Percentiles rank a stretch among this genome's conserved stretches.
Evolutionary conservation across 2,888 invertebrate genomes (phyloP).

Genomic region (Ormyrus pomaceus): DNA sequence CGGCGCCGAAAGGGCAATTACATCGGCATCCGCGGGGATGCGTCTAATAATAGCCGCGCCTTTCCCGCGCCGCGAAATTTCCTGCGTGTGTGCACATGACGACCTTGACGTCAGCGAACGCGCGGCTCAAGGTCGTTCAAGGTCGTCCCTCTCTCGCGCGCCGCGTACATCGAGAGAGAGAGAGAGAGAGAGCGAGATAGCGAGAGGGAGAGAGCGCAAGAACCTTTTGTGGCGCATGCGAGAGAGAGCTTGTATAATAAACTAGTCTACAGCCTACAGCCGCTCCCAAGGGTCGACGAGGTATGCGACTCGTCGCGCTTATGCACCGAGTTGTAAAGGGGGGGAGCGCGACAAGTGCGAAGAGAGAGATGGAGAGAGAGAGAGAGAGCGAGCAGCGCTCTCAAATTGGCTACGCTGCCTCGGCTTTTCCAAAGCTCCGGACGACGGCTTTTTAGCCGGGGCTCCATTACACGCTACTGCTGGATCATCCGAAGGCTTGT

Average conservation of each 20-base stretch:
- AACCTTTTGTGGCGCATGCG: conserved; percentile 32
- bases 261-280: conserved; percentile 30
- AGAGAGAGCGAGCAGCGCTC: not conserved
- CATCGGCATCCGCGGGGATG: conserved; percentile 25
- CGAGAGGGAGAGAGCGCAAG: conserved; percentile 28
- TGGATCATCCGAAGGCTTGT: not conserved
- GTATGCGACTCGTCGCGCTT: not conserved
- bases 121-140: conserved; percentile 53
- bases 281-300: conserved; percentile 9
- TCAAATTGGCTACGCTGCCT: not conserved
- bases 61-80: conserved; percentile 14
- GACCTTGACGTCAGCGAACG: conserved; percentile 31
- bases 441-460: not conserved
- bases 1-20: conserved; percentile 40
- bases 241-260: conserved; percentile 41
- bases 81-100: conserved; percentile 5
- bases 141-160: conserved; percentile 45
- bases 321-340: not conserved
- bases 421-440: not conserved
- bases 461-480: conserved; percentile 1
- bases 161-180: not conserved
- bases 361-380: conserved; percentile 1
- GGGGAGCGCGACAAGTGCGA: conserved; percentile 24
- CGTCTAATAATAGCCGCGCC: conserved; percentile 47
- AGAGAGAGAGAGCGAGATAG: not conserved